A percentile compares a stretch with the other conserved stretches of the same genome.
phyloP scores from a whole-genome alignment of 2,797 vertebrate species.

The Karalla daura region DNA sequence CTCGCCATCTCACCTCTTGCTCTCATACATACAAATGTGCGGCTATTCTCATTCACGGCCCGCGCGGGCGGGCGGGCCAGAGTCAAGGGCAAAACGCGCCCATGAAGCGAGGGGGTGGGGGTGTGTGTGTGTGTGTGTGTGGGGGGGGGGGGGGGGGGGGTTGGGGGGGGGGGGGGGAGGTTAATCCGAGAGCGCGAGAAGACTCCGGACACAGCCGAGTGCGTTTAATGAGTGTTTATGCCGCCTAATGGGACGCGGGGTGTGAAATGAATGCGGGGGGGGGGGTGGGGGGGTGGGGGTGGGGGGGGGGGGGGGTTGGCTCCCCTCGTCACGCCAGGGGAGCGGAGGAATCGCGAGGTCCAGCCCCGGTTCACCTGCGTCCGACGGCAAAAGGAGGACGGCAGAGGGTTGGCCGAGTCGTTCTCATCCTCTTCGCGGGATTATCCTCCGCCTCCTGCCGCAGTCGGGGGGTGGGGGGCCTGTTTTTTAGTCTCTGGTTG shows the following conservation, averaged over 20 bases:
- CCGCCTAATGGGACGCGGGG: slow-evolving; percentile 56
- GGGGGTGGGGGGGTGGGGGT: too few relatives aligned
- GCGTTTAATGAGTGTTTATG: slow-evolving; percentile 72
- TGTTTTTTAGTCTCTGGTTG: too few relatives aligned
- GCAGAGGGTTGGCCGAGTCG: too few relatives aligned
- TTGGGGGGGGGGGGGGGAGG: slow-evolving; percentile 47
- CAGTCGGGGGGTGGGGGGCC: too few relatives aligned
- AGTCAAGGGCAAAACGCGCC: slow-evolving; percentile 71
- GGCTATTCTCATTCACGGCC: slow-evolving; percentile 61
- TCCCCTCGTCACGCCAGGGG: too few relatives aligned
- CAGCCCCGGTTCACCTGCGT: too few relatives aligned
- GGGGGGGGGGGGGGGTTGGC: too few relatives aligned
- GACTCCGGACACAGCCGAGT: slow-evolving; percentile 64
- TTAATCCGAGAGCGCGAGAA: slow-evolving; percentile 49
- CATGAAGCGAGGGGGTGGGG: slow-evolving; percentile 40
- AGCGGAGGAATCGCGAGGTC: too few relatives aligned
- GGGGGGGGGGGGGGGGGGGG: slow-evolving; percentile 44
- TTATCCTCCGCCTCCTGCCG: too few relatives aligned
- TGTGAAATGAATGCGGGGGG: slow-evolving; percentile 59
- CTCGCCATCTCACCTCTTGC: slow-evolving; percentile 61
- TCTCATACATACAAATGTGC: slow-evolving; percentile 69
- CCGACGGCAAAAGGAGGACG: too few relatives aligned
- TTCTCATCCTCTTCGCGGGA: too few relatives aligned
- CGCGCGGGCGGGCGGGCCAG: slow-evolving; percentile 39
- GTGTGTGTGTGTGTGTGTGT: too few relatives aligned